A percentile compares a stretch with the other conserved stretches of the same genome.
These are phyloP conservation scores for Paramuricea clavata DNA, from an alignment of 92 coral and sea anemone species.

Conservation along the genomic window DNA sequence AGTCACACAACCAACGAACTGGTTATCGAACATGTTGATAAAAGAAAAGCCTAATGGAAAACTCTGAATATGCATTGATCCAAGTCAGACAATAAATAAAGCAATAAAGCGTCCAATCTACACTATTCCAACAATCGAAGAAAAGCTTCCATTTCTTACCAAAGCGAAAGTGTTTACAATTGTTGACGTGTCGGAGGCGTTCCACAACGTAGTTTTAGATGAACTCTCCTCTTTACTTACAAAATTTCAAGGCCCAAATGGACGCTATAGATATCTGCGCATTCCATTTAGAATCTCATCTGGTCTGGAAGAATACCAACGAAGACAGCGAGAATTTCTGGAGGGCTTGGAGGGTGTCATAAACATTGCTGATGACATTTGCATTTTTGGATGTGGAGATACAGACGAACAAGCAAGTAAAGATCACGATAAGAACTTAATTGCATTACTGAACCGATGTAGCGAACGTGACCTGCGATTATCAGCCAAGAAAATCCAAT, in stretches of 20 bases:
- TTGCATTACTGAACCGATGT: constrained; percentile 25
- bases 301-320: constrained; percentile 56
- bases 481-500: constrained; percentile 59
- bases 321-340: constrained; percentile 48
- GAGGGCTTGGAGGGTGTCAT: constrained; percentile 46
- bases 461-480: constrained; percentile 48
- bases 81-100: constrained; percentile 38
- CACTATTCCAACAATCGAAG: constrained; percentile 58
- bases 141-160: constrained; percentile 48
- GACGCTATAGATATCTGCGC: constrained; percentile 39
- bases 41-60: constrained; percentile 46
- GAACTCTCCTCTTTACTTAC: constrained; percentile 2
- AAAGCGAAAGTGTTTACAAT: constrained; percentile 45
- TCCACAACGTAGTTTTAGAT: neutral
- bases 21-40: constrained; percentile 44
- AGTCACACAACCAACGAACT: constrained; percentile 40
- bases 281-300: constrained; percentile 60
- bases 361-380: constrained; percentile 57
- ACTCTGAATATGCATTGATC: constrained; percentile 47
- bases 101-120: constrained; percentile 55
- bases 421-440: constrained; percentile 40
- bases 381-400: constrained; percentile 60
- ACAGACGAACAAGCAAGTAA: constrained; percentile 29
- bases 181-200: constrained; percentile 15
- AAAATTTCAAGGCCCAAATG: constrained; percentile 3